These are phyloP conservation scores for Pristionchus maxplancki DNA, from an alignment of 2,888 invertebrate genomes.

Conservation along the genomic window DNA sequence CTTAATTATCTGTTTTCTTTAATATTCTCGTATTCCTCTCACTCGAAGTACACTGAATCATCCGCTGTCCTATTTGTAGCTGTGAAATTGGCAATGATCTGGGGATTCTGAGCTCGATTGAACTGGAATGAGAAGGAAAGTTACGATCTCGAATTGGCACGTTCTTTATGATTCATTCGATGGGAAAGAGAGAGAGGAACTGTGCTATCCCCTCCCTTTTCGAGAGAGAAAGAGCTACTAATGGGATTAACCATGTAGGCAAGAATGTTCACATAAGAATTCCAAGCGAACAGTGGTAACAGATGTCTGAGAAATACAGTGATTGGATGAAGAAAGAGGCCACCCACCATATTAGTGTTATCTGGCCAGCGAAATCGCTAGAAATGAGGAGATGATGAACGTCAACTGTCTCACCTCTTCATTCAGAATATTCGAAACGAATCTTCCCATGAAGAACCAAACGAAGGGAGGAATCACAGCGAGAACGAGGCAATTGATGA, in stretches of 20 bases:
- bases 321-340: not conserved
- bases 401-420: not conserved
- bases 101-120: conserved; percentile 11
- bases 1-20: not conserved
- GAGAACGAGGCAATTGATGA: conserved; percentile 71
- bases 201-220: not conserved
- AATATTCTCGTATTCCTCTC: not conserved
- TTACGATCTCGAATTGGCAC: not conserved
- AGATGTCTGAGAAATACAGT: not conserved
- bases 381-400: not conserved
- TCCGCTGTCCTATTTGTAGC: not conserved
- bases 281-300: not conserved
- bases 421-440: conserved; percentile 58
- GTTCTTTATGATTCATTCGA: not conserved
- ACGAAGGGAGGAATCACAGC: conserved; percentile 75
- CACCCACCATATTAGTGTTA: no score
- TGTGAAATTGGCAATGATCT: not conserved
- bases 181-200: not conserved
- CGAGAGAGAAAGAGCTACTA: not conserved
- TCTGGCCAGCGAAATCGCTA: not conserved
- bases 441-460: conserved; percentile 76
- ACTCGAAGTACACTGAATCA: not conserved
- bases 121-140: not conserved
- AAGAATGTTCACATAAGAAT: not conserved
- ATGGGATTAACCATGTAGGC: conserved; percentile 10